Evolutionary conservation across 1,140 invertebrate genomes (phyloP).

Genomic region (Euura saliciscinereae): DNA sequence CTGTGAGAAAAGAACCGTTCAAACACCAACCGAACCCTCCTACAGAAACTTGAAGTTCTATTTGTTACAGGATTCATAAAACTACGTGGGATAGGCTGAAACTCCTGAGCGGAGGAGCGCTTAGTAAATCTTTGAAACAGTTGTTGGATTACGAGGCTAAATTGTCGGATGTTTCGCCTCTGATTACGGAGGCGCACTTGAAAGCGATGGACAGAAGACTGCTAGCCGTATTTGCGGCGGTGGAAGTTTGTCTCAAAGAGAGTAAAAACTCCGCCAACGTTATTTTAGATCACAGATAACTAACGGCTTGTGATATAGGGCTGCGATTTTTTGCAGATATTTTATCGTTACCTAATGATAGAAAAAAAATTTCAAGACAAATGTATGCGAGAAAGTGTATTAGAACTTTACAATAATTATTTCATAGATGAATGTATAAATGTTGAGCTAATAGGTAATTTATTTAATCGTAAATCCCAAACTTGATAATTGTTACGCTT

Average conservation of each 20-base stretch:
- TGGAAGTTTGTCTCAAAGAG: conserved; percentile 71
- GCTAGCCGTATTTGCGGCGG: conserved; percentile 71
- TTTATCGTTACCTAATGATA: too few species aligned
- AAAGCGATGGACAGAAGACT: conserved; percentile 81
- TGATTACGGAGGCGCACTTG: conserved; percentile 77
- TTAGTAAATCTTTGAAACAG: conserved; percentile 63
- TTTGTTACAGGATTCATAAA: conserved; percentile 68
- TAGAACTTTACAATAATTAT: too few species aligned
- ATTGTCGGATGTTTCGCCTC: conserved; percentile 59
- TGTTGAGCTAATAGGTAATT: too few species aligned
- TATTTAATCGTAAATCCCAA: too few species aligned
- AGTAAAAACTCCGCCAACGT: conserved; percentile 51
- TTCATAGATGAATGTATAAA: too few species aligned
- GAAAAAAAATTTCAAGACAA: too few species aligned
- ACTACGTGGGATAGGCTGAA: conserved; percentile 74
- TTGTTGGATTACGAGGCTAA: conserved; percentile 59
- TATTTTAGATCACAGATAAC: conserved; percentile 37
- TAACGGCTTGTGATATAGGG: too few species aligned
- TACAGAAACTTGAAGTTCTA: conserved; percentile 23
- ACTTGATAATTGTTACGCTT: too few species aligned
- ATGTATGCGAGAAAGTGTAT: too few species aligned
- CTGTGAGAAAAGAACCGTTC: conserved; percentile 65
- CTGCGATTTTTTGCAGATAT: too few species aligned
- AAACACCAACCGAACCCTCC: background rate
- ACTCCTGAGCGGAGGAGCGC: conserved; percentile 69